A percentile compares a stretch with the other conserved stretches of the same genome.
phyloP scores from a whole-genome alignment of 2,797 vertebrate species.

The Tamandua tetradactyla region DNA sequence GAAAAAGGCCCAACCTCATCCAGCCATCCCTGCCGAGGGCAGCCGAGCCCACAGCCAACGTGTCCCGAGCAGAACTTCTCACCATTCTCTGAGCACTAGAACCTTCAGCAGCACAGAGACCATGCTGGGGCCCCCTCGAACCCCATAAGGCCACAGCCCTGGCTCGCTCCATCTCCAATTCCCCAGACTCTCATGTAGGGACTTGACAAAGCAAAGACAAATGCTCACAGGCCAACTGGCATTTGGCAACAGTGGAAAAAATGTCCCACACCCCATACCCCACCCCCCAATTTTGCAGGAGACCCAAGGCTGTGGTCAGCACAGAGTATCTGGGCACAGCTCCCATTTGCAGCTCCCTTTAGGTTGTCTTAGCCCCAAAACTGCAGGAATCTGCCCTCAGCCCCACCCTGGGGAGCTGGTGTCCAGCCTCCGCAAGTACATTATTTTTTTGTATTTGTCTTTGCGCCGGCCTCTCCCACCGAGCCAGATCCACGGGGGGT shows the following conservation, averaged over 20 bases:
- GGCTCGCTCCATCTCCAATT: not conserved
- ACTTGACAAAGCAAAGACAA: not conserved
- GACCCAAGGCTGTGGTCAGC: not conserved
- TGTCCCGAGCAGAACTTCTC: not conserved
- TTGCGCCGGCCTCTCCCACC: not conserved
- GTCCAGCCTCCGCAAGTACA: not conserved
- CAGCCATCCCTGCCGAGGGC: not conserved
- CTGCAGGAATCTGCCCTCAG: not conserved
- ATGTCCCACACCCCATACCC: too few relatives aligned
- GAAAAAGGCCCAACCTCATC: not conserved
- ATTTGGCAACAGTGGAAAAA: fast-evolving
- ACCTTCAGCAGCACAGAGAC: not conserved
- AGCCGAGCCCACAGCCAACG: not conserved
- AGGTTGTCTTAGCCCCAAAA: not conserved
- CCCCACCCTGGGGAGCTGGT: not conserved
- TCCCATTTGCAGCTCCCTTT: not conserved
- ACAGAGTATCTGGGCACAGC: not conserved
- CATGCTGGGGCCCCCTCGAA: not conserved
- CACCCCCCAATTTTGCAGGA: not conserved
- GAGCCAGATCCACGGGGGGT: not conserved
- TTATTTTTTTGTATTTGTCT: not conserved
- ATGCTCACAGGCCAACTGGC: not conserved
- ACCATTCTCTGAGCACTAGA: not conserved
- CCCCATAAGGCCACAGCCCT: too few relatives aligned
- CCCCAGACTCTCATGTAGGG: not conserved